These are phyloP conservation scores for Drosophila rubida DNA, from an alignment of 2,888 invertebrate species.

Conservation along the genomic window DNA sequence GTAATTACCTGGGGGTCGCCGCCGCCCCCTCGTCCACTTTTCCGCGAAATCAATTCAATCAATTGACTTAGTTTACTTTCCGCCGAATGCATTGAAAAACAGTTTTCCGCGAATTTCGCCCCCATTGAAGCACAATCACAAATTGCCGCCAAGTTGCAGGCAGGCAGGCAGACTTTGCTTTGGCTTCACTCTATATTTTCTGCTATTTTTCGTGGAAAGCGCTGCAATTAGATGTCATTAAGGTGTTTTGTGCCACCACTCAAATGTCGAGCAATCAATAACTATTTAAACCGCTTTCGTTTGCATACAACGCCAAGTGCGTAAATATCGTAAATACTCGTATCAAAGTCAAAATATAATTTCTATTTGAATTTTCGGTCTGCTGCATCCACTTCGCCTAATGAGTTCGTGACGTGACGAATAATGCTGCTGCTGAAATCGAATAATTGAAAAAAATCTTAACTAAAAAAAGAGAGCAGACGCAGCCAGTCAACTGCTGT, in stretches of 20 bases:
- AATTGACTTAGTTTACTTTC: slow-evolving; percentile 56
- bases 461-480: slow-evolving; percentile 16
- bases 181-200: slow-evolving; percentile 26
- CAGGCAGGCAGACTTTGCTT: slow-evolving; percentile 31
- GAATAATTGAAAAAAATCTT: slow-evolving; percentile 55
- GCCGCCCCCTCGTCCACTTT: too few species aligned
- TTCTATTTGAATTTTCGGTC: slow-evolving; percentile 46
- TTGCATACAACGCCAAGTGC: slow-evolving; percentile 22
- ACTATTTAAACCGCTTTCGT: slow-evolving; percentile 11
- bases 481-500: slow-evolving; percentile 1
- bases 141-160: slow-evolving; percentile 15
- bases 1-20: slow-evolving; percentile 35
- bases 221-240: slow-evolving; percentile 56
- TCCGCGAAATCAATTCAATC: slow-evolving; percentile 65
- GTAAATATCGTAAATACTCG: neutral
- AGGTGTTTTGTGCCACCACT: slow-evolving; percentile 24
- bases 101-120: slow-evolving; percentile 60
- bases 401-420: slow-evolving; percentile 47
- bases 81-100: slow-evolving; percentile 41
- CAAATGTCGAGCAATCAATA: slow-evolving; percentile 25
- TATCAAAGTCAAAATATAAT: neutral
- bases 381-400: slow-evolving; percentile 52
- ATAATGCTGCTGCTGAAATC: slow-evolving; percentile 45
- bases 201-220: slow-evolving; percentile 40
- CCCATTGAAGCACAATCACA: slow-evolving; percentile 26